Base-by-base conservation (phyloP, 1,140 invertebrate genomes). In the Sminthurinus signatus region DNA sequence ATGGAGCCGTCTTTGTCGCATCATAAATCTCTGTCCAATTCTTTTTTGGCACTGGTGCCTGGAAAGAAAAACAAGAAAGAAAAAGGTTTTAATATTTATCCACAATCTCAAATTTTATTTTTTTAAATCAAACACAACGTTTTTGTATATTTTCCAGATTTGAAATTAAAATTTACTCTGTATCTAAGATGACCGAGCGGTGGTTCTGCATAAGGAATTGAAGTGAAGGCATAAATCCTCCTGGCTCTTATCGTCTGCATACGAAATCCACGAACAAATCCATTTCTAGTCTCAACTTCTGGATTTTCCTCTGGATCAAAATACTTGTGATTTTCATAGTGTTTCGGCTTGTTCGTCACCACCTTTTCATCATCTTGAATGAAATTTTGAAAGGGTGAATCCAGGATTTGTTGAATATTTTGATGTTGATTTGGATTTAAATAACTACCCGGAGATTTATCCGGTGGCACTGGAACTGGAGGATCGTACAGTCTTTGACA, bases 11-110 rank as follows among this genome's bases (percentile, higher is more conserved):
- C 43, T 63, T 39, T n/a, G 71, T 74, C 8, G 70, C 69, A 59
- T 73, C 61, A 2, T 58, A 31, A 46, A 68, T 57, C 23, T 64
- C 70, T 43, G 55, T 39, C 73, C 73, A 74, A 19, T 54, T 17
- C 2, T 64, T 23, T 55, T 70, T 76, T 27, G 64, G 68, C 29
- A 50, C 42, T 27, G 62, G 62, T 46, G 56, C 44, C 55, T 59
- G 25, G n/a, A n/a, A n/a, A n/a, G n/a, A n/a, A n/a, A n/a, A n/a
- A n/a, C n/a, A n/a, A n/a, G n/a, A n/a, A n/a, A n/a, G n/a, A n/a
- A n/a, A n/a, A n/a, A n/a, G n/a, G n/a, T n/a, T n/a, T n/a, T n/a
- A n/a, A n/a, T n/a, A n/a, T n/a, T n/a, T n/a, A n/a, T n/a, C n/a
- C n/a, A n/a, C n/a, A n/a, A n/a, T n/a, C n/a, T n/a, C n/a, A n/a